Conservation (phyloP, 2,113 vertebrate species). For the Periophthalmus modestus region DNA sequence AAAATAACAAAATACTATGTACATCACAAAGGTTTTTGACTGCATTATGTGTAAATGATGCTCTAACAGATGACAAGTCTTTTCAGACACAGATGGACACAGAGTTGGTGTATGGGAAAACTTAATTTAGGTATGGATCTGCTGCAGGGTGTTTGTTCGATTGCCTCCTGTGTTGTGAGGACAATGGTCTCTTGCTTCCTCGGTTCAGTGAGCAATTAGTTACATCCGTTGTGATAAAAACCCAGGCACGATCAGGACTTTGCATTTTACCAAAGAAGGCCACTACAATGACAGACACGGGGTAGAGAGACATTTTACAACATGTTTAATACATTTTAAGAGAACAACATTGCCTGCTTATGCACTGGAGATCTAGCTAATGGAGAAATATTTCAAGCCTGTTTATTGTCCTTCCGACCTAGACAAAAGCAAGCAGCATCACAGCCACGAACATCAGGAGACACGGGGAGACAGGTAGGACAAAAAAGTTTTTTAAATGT, state of each 20-base stretch:
- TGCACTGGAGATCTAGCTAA: slow-evolving; percentile 20
- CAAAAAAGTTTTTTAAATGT: neutral
- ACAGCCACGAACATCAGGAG: slow-evolving; percentile 40
- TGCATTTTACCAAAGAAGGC: slow-evolving; percentile 17
- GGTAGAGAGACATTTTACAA: slow-evolving; percentile 36
- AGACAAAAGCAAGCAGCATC: slow-evolving; percentile 61
- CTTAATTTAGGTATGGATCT: slow-evolving; percentile 46
- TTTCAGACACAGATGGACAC: neutral
- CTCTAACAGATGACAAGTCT: neutral
- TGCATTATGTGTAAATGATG: neutral
- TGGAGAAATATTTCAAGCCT: slow-evolving; percentile 79
- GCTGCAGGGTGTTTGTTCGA: slow-evolving; percentile 49
- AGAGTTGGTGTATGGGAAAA: neutral
- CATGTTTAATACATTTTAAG: neutral
- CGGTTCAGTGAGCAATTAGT: slow-evolving; percentile 59
- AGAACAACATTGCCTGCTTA: neutral
- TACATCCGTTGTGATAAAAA: slow-evolving; percentile 64
- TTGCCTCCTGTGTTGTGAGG: slow-evolving; percentile 53
- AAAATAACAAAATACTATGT: neutral
- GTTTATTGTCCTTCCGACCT: slow-evolving; percentile 51
- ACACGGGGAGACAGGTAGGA: slow-evolving; percentile 58
- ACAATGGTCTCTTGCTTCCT: slow-evolving; percentile 49
- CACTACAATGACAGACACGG: slow-evolving; percentile 26
- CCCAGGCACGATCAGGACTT: slow-evolving; percentile 42
- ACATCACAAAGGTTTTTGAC: neutral